These are phyloP conservation scores for Setophaga kirtlandii DNA, from an alignment of 2,113 vertebrate genomes.

Conservation along the genomic window DNA sequence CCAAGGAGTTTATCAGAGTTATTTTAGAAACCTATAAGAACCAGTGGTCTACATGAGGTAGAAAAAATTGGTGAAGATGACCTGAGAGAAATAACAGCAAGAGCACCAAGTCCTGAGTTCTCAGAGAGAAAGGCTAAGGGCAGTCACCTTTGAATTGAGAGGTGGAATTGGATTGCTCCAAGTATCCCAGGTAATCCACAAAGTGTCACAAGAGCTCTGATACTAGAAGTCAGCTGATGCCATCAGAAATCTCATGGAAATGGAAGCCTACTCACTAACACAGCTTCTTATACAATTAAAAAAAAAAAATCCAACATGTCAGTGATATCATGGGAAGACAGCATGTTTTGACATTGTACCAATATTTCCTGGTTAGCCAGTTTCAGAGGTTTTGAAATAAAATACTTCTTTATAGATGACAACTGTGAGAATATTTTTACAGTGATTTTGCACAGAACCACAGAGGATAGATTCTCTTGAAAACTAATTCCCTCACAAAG, in stretches of 20 bases:
- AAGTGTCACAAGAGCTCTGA: background rate
- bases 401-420: background rate
- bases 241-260: background rate
- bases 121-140: background rate
- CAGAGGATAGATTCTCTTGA: background rate
- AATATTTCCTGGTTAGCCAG: background rate
- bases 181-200: too few relatives aligned
- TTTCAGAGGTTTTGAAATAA: background rate
- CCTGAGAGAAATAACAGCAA: background rate
- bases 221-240: background rate
- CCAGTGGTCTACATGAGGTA: accelerated
- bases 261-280: background rate
- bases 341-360: background rate
- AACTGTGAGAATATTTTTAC: background rate
- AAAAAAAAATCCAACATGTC: background rate
- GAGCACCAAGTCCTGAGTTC: background rate
- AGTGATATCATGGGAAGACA: background rate
- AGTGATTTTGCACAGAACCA: background rate
- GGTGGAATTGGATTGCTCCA: too few relatives aligned
- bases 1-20: background rate
- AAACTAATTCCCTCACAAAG: background rate
- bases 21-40: background rate
- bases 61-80: background rate
- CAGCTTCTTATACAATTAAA: background rate
- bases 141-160: too few relatives aligned